Base-by-base conservation (phyloP, 2,797 vertebrate genomes). In the Ambastaia sidthimunki region DNA sequence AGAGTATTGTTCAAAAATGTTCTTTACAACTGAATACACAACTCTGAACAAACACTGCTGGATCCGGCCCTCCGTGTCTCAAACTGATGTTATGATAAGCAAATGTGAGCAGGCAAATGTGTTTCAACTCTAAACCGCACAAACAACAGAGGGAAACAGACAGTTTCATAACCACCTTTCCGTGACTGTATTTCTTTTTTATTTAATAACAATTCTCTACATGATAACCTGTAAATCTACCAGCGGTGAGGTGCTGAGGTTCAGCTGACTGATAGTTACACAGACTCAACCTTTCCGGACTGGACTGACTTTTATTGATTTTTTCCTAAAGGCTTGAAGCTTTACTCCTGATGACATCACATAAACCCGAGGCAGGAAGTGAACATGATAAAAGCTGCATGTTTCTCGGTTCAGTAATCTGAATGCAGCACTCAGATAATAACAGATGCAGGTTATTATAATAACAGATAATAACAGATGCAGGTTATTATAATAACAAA, bases 241-340 rank as follows among this genome's bases (percentile, higher is more conserved):
- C 72, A 63, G 68, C 60, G 4, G 18, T 59, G 37, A 48, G 7
- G 7, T 62, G 55, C 57, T 15, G 37, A 18, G 6, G 1, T 68
- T 48, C 60, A 63, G 59, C 10, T 55, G 62, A 55, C 48, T 9
- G 62, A 74, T 52, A 47, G 28, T 72, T 65, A 82, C 28, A 76
- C 74, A 82, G 48, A 59, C 23, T 37, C 50, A 59, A 78, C 62
- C 50, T 60, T 72, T 52, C 63, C n/a, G 52, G 37, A 52, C n/a
- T 66, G 34, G 55, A 82, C 71, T 28, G 65, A 68, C 69, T 83
- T 76, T 73, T 70, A 84, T 84, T 78, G 80, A 86, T 76, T 82
- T 78, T 34, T 68, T 23, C 52, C 25, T 25, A 55, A 50, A 60
- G 60, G 71, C 52, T 72, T 80, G 13, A 23, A 34, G 74, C 72